Percentiles rank a stretch among this genome's conserved stretches.
Conservation (phyloP, 2,888 invertebrate genomes). For the Caenorhabditis macrosperma region DNA sequence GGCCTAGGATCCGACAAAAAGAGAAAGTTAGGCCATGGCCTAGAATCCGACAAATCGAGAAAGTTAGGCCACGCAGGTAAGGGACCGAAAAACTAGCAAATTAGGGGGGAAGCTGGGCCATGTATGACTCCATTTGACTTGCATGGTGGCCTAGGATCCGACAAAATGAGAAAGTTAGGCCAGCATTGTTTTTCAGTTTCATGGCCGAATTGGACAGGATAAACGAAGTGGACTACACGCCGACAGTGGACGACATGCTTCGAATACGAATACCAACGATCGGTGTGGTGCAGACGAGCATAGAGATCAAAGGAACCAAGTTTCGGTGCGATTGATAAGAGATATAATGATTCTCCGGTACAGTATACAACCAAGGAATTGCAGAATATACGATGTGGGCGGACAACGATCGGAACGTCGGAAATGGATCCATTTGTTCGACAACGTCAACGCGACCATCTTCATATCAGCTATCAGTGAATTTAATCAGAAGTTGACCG, state of each 20-base stretch:
- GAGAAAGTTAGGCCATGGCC: not conserved
- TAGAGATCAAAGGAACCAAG: conserved; percentile 63
- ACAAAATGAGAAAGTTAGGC: not conserved
- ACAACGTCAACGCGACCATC: conserved; percentile 69
- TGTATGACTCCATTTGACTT: not conserved
- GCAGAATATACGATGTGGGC: conserved; percentile 69
- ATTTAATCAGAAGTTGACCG: conserved; percentile 65
- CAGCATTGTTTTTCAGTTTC: conserved; percentile 62
- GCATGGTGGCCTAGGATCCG: not conserved
- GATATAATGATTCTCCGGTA: too few relatives aligned
- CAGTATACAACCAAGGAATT: too few relatives aligned
- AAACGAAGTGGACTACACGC: conserved; percentile 51
- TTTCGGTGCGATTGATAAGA: conserved; percentile 52
- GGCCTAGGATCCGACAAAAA: not conserved
- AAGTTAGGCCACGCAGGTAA: not conserved
- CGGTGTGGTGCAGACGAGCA: conserved; percentile 63
- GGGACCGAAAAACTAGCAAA: not conserved
- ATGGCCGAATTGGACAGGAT: conserved; percentile 65
- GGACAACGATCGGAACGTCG: conserved; percentile 69
- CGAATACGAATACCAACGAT: conserved; percentile 64
- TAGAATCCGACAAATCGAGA: not conserved
- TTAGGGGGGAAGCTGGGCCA: too few relatives aligned
- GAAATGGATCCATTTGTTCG: conserved; percentile 71
- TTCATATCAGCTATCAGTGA: conserved; percentile 69
- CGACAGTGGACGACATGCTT: conserved; percentile 61